Evolutionary conservation across 2,113 vertebrate species (phyloP).

Genomic region (Papio anubis): DNA sequence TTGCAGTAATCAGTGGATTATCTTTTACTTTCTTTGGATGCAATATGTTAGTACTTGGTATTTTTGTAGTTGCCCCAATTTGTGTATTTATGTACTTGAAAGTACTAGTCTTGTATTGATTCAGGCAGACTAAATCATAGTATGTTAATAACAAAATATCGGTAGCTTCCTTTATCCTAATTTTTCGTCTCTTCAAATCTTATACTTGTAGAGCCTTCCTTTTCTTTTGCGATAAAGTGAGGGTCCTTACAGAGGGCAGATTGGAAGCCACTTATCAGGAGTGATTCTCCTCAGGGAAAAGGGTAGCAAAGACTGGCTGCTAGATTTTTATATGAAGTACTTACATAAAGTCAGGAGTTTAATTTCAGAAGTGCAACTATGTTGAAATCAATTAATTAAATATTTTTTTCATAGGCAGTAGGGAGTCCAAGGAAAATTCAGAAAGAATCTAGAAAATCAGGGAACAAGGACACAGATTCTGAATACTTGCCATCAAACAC

Average conservation of each 20-base stretch:
- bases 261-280: not conserved
- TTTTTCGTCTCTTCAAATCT: not conserved
- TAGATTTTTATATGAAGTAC: not conserved
- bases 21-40: not conserved
- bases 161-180: not conserved
- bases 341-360: not conserved
- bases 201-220: not conserved
- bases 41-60: not conserved
- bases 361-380: conserved; percentile 26
- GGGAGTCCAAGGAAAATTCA: conserved; percentile 79
- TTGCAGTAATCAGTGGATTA: not conserved
- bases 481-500: conserved; percentile 73
- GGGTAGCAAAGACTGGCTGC: not conserved
- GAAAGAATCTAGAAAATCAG: conserved; percentile 75
- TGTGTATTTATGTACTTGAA: not conserved
- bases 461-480: conserved; percentile 71
- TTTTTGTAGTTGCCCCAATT: not conserved
- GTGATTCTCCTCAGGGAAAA: not conserved
- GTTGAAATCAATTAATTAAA: conserved; percentile 41
- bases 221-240: not conserved
- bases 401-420: conserved; percentile 75
- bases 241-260: not conserved
- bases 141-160: not conserved
- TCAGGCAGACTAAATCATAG: conserved; percentile 1
- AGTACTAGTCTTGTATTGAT: not conserved